Evolutionary conservation across 1,140 invertebrate species (phyloP).

Genomic region (Nephotettix cincticeps): DNA sequence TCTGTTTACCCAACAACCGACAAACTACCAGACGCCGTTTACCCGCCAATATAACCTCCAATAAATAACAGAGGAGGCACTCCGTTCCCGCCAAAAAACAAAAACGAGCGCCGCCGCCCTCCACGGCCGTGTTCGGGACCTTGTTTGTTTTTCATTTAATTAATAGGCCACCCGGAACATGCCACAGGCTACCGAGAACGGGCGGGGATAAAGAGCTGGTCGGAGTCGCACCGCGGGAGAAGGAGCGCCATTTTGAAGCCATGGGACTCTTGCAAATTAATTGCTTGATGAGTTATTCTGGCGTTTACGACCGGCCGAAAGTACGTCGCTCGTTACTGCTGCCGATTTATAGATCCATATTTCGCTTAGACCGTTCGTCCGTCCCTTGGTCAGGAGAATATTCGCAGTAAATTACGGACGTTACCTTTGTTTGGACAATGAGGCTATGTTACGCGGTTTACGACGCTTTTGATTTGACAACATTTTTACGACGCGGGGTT

Average conservation of each 20-base stretch:
- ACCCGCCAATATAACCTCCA: not conserved
- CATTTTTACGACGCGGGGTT: too few species aligned
- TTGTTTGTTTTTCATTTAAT: constrained; percentile 15
- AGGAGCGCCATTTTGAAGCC: not conserved
- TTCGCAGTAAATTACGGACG: not conserved
- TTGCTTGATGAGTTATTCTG: constrained; percentile 15
- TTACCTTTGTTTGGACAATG: constrained; percentile 1
- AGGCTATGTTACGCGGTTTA: not conserved
- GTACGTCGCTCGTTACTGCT: not conserved
- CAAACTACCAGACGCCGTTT: not conserved
- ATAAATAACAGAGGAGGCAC: not conserved
- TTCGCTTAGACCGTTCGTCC: not conserved
- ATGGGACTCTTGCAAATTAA: not conserved
- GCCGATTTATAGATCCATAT: not conserved
- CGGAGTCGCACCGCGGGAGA: too few species aligned
- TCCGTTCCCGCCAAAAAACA: not conserved
- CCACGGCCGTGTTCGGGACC: not conserved
- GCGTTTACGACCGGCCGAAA: constrained; percentile 1
- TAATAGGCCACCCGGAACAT: constrained; percentile 21
- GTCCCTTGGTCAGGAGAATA: not conserved
- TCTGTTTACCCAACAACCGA: too few species aligned
- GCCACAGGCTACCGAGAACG: not conserved
- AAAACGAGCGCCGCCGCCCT: not conserved
- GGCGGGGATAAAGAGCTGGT: too few species aligned
- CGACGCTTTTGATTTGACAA: not conserved